These are phyloP conservation scores for Graptemys geographica DNA, from an alignment of 2,797 vertebrate genomes.

Conservation along the genomic window DNA sequence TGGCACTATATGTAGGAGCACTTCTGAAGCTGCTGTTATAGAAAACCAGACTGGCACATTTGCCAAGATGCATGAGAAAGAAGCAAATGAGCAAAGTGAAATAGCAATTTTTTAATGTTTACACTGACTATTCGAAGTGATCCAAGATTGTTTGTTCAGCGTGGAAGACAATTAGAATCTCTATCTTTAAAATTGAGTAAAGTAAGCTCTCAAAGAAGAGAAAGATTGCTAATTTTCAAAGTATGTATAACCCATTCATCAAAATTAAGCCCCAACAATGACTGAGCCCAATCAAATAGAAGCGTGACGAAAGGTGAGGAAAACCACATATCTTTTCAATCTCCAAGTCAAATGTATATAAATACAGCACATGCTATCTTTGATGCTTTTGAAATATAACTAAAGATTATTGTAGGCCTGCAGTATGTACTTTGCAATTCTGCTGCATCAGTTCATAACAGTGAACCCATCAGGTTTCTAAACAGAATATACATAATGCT, in stretches of 20 bases:
- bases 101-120: slow-evolving; percentile 49
- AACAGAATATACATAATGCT: slow-evolving; percentile 1
- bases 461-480: background rate
- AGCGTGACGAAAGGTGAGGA: slow-evolving; percentile 9
- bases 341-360: slow-evolving; percentile 56
- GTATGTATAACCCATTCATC: slow-evolving; percentile 61
- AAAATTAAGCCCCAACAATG: slow-evolving; percentile 63
- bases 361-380: slow-evolving; percentile 26
- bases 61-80: slow-evolving; percentile 15
- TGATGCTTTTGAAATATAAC: slow-evolving; percentile 58
- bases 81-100: slow-evolving; percentile 34
- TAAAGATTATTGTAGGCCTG: slow-evolving; percentile 13
- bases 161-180: slow-evolving; percentile 44
- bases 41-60: slow-evolving; percentile 14
- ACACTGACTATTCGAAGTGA: slow-evolving; percentile 41
- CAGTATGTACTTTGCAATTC: slow-evolving; percentile 17
- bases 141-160: slow-evolving; percentile 35
- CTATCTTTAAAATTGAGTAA: slow-evolving; percentile 54
- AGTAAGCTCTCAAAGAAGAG: slow-evolving; percentile 51
- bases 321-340: slow-evolving; percentile 52
- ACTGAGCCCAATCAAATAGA: slow-evolving; percentile 33
- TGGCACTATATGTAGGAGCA: background rate
- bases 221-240: slow-evolving; percentile 53
- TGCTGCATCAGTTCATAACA: background rate
- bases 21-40: slow-evolving; percentile 47